Evolutionary conservation across 2,888 invertebrate species (phyloP).

Genomic region (Bhutanitis thaidina): DNA sequence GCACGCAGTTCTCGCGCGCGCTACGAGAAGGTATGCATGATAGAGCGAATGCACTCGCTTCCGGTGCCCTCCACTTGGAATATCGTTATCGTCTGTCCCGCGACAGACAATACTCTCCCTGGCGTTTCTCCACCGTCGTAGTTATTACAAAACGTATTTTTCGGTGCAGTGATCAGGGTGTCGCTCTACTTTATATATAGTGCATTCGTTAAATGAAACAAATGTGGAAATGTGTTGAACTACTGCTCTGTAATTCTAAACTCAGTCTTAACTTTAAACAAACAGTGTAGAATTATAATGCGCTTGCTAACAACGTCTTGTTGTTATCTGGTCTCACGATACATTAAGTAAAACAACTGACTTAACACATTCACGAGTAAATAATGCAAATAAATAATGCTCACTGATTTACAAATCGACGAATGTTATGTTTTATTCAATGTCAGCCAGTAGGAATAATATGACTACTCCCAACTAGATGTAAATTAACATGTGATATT

Average conservation of each 20-base stretch:
- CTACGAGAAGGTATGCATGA: slow-evolving; percentile 67
- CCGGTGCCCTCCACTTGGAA: slow-evolving; percentile 47
- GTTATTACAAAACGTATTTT: slow-evolving; percentile 18
- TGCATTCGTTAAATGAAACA: slow-evolving; percentile 25
- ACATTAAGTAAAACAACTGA: slow-evolving; percentile 32
- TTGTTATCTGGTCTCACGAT: slow-evolving; percentile 37
- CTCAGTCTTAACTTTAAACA: slow-evolving; percentile 29
- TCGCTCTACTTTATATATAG: slow-evolving; percentile 16
- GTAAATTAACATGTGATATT: background rate
- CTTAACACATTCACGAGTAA: slow-evolving; percentile 15
- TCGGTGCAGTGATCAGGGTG: slow-evolving; percentile 18
- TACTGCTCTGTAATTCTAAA: slow-evolving; percentile 29
- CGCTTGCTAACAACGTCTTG: slow-evolving; percentile 37
- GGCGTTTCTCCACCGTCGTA: slow-evolving; percentile 22
- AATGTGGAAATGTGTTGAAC: slow-evolving; percentile 52
- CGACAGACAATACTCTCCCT: slow-evolving; percentile 23
- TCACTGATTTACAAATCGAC: slow-evolving; percentile 10
- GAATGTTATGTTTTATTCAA: slow-evolving; percentile 19
- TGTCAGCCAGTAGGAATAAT: slow-evolving; percentile 1
- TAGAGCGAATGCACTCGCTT: slow-evolving; percentile 54
- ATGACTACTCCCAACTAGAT: background rate
- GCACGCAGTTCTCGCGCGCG: slow-evolving; percentile 80
- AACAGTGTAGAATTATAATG: slow-evolving; percentile 39
- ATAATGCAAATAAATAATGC: slow-evolving; percentile 21
- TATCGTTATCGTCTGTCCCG: slow-evolving; percentile 17